phyloP scores from a whole-genome alignment of 2,888 invertebrate genomes.

The Eutolmus rufibarbis region DNA sequence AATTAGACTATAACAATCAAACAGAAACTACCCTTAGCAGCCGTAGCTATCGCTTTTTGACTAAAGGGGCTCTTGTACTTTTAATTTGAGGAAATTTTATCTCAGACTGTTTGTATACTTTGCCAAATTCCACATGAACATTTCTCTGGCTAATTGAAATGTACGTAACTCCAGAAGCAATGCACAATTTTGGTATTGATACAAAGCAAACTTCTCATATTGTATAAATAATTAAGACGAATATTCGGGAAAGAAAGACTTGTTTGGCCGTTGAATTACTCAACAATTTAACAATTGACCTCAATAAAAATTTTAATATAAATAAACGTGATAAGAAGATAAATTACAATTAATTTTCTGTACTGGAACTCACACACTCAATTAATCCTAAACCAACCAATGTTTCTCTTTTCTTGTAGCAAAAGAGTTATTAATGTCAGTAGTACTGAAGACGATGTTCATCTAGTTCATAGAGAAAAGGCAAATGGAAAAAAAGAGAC shows the following conservation, averaged over 20 bases:
- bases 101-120: no score
- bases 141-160: not conserved
- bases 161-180: not conserved
- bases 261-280: not conserved
- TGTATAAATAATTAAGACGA: not conserved
- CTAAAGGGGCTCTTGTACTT: no score
- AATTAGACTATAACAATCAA: no score
- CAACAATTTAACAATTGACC: not conserved
- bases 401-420: conserved; percentile 66
- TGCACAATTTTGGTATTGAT: not conserved
- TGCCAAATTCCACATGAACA: not conserved
- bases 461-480: conserved; percentile 76
- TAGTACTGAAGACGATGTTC: conserved; percentile 78
- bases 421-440: conserved; percentile 78
- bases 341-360: conserved; percentile 7
- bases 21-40: no score
- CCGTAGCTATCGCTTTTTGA: no score
- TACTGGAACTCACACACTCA: conserved; percentile 6
- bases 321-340: not conserved
- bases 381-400: conserved; percentile 36
- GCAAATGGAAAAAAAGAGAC: conserved; percentile 73
- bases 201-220: not conserved
- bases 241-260: not conserved
- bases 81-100: no score
- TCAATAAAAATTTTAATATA: not conserved